These are phyloP conservation scores for Xestia ashworthii DNA, from an alignment of 2,888 invertebrate species.

Conservation along the genomic window DNA sequence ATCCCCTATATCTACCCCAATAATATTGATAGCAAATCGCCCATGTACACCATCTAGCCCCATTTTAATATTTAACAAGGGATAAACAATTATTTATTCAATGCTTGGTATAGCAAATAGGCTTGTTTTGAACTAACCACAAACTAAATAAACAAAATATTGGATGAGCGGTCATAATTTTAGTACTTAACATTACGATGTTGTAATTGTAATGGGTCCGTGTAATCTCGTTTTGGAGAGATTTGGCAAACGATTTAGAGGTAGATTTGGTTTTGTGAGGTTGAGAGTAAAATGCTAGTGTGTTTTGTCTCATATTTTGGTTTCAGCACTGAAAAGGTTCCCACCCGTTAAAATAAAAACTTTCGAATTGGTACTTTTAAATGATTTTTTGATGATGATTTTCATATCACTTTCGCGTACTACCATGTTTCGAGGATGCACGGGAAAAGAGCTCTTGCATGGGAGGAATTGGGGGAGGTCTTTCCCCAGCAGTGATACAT, in stretches of 20 bases:
- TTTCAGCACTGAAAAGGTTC: background rate
- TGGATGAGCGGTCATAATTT: slow-evolving; percentile 81
- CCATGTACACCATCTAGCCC: slow-evolving; percentile 70
- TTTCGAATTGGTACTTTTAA: background rate
- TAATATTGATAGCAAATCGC: slow-evolving; percentile 71
- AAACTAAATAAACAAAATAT: slow-evolving; percentile 85
- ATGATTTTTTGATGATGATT: too few relatives aligned
- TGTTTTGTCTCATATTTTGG: background rate
- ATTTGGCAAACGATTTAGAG: slow-evolving; percentile 21
- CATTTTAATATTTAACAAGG: slow-evolving; percentile 84
- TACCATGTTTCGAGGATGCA: too few relatives aligned
- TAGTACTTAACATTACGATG: slow-evolving; percentile 72
- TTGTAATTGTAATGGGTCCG: slow-evolving; percentile 54
- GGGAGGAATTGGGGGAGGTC: too few relatives aligned
- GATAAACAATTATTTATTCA: slow-evolving; percentile 86
- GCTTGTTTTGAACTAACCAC: slow-evolving; percentile 80
- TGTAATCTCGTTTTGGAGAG: slow-evolving; percentile 58
- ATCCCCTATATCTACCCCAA: slow-evolving; percentile 44
- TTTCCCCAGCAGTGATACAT: too few relatives aligned
- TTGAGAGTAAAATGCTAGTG: background rate
- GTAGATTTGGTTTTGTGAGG: background rate
- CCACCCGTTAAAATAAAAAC: background rate
- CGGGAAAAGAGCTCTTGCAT: too few relatives aligned
- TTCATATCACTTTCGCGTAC: too few relatives aligned
- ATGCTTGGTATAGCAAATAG: slow-evolving; percentile 78